These are phyloP conservation scores for Galaxias olidus DNA, from an alignment of 2,797 vertebrate species.

Conservation along the genomic window DNA sequence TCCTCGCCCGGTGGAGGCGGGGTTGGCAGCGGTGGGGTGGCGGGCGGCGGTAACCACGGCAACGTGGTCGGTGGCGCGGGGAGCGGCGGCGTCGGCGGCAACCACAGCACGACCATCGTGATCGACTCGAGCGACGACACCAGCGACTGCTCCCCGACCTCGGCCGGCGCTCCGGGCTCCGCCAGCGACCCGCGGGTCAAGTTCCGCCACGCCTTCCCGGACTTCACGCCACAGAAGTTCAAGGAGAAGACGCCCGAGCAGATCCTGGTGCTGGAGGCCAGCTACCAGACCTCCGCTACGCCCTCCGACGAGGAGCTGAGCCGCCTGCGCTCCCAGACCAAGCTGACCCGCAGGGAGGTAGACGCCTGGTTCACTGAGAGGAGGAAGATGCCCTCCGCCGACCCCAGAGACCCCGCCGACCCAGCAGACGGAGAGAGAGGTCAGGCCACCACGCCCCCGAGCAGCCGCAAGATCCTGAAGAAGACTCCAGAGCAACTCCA, in stretches of 20 bases:
- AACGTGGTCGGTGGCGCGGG: conserved; percentile 60
- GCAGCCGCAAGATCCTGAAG: conserved; percentile 78
- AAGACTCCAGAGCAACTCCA: conserved; percentile 93
- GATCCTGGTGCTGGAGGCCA: conserved; percentile 85
- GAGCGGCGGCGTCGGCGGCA: conserved; percentile 43
- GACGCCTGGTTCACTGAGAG: conserved; percentile 94
- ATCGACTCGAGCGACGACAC: conserved; percentile 95
- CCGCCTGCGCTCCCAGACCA: conserved; percentile 85
- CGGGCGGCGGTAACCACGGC: conserved; percentile 31
- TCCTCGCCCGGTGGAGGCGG: neutral
- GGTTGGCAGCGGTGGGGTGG: neutral
- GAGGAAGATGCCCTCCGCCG: conserved; percentile 69
- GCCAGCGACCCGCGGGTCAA: conserved; percentile 70
- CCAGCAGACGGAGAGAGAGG: neutral
- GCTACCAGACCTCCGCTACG: conserved; percentile 81
- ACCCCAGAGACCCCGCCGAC: neutral
- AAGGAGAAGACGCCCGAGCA: conserved; percentile 95
- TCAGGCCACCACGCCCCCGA: conserved; percentile 37
- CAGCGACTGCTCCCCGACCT: conserved; percentile 44
- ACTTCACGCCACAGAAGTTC: conserved; percentile 90
- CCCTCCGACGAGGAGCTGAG: conserved; percentile 91
- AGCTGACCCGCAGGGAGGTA: conserved; percentile 91
- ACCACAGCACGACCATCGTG: conserved; percentile 79
- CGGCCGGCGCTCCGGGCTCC: conserved; percentile 9
- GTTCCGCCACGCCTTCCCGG: conserved; percentile 84